phyloP scores from a whole-genome alignment of 2,888 invertebrate species.

The Tetragonula carbonaria region DNA sequence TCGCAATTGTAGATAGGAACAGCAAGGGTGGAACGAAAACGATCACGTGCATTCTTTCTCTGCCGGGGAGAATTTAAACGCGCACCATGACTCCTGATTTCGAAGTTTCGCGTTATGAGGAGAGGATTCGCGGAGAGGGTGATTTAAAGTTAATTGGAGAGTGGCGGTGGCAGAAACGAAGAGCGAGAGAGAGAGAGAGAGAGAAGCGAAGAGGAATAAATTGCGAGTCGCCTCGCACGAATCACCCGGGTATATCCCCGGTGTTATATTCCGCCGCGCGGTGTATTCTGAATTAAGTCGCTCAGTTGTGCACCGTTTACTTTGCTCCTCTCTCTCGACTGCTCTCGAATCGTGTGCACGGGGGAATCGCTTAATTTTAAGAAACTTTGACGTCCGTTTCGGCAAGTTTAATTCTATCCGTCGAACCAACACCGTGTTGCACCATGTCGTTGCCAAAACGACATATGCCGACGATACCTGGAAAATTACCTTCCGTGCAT shows the following conservation, averaged over 20 bases:
- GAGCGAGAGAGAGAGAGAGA: conserved; percentile 4
- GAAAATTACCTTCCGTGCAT: conserved; percentile 40
- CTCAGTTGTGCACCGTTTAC: conserved; percentile 70
- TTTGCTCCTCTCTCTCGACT: conserved; percentile 59
- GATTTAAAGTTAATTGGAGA: conserved; percentile 76
- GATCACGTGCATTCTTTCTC: conserved; percentile 21
- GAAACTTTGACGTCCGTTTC: conserved; percentile 50
- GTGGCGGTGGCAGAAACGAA: conserved; percentile 53
- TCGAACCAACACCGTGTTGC: conserved; percentile 33
- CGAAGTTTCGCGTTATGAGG: conserved; percentile 61
- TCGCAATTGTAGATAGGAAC: not conserved
- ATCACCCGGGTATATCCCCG: conserved; percentile 18
- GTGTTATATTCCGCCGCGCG: conserved; percentile 41
- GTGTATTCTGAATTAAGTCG: conserved; percentile 72
- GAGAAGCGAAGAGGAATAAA: conserved; percentile 67
- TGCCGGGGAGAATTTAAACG: conserved; percentile 32
- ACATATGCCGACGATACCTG: conserved; percentile 29
- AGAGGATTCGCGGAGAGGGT: conserved; percentile 62
- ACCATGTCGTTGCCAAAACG: conserved; percentile 19
- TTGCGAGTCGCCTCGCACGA: conserved; percentile 68
- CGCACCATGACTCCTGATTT: conserved; percentile 53
- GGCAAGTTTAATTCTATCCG: conserved; percentile 59
- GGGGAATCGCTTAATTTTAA: conserved; percentile 67
- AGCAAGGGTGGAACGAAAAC: conserved; percentile 31
- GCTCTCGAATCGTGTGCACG: conserved; percentile 59